Evolutionary conservation across 2,797 vertebrate species (phyloP), one percentile per base, ranked within the genome.

Genomic region (Gallinago nigripennis): DNA sequence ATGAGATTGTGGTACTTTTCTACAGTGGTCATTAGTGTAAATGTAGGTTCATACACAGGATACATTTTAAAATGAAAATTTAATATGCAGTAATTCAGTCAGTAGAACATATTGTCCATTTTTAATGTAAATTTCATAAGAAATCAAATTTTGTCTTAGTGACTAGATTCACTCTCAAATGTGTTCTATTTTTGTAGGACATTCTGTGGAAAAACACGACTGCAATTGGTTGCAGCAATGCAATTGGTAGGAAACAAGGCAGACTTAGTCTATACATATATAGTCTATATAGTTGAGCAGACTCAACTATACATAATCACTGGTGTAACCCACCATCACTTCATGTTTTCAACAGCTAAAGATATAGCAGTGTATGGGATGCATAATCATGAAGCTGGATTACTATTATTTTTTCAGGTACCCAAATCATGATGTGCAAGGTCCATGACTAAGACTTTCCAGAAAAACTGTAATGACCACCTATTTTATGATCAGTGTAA

Each of bases 381-480:
- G 33, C 17, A 18, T 89, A 84, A 81, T 93, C 69, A 82, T 71
- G 48, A 84, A 95, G 27, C 65, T 87, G 28, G 80, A 80, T 90
- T 91, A 13, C 76, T 85, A 82, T 89, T 23, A 57, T 89, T 93
- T 82, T 90, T 92, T 88, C 60, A 77, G 66, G 25, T 35, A 56
- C 41, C 15, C 7, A 53, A 80, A 85, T 84, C 61, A 54, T 92
- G 16, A 66, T 64, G 60, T 85, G 75, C 46, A 79, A 61, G 39
- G 16, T 56, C n/a, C 4, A 11, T 90, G 82, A 95, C 87, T 76
- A 82, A 91, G 12, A 66, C 64, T 90, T 96, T 87, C 35, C 73
- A 88, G 81, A 95, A 94, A 89, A 95, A 90, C 39, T 60, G 45
- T 24, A 80, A 39, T 86, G 70, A 85, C 65, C n/a, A 82, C 20